Conservation (phyloP, 1,140 invertebrate genomes). For the Antheraea mylitta region DNA sequence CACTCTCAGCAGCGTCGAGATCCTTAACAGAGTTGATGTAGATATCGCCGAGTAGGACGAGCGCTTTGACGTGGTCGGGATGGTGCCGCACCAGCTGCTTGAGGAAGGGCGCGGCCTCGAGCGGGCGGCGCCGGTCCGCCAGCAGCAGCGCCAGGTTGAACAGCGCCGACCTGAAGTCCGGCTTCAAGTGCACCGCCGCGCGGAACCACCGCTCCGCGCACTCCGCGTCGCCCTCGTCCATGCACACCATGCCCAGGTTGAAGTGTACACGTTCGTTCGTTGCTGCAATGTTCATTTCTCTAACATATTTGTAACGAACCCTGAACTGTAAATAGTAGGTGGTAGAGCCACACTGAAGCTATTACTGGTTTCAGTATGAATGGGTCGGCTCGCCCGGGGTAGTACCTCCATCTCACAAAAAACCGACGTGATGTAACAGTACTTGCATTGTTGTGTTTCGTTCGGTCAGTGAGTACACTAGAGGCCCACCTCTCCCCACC, state of each 20-base stretch:
- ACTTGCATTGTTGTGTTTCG: too few relatives aligned
- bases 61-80: constrained; percentile 96
- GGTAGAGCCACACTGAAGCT: too few relatives aligned
- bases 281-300: constrained; percentile 58
- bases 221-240: constrained; percentile 94
- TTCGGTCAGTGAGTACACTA: too few relatives aligned
- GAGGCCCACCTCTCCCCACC: too few relatives aligned
- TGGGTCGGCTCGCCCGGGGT: too few relatives aligned
- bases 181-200: constrained; percentile 90
- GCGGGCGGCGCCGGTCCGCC: constrained; percentile 91
- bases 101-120: constrained; percentile 95
- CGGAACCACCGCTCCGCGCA: constrained; percentile 94
- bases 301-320: too few relatives aligned
- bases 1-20: constrained; percentile 93
- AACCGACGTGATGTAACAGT: too few relatives aligned
- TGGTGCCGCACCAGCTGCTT: constrained; percentile 95
- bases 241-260: constrained; percentile 97
- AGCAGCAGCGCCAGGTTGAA: constrained; percentile 96
- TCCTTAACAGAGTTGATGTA: constrained; percentile 98
- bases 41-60: constrained; percentile 96
- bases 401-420: too few relatives aligned
- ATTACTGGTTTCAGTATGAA: too few relatives aligned
- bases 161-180: constrained; percentile 93
- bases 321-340: too few relatives aligned
- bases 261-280: constrained; percentile 95